Evolutionary conservation across 2,888 invertebrate species (phyloP).

Genomic region (Athrips mouffetella): DNA sequence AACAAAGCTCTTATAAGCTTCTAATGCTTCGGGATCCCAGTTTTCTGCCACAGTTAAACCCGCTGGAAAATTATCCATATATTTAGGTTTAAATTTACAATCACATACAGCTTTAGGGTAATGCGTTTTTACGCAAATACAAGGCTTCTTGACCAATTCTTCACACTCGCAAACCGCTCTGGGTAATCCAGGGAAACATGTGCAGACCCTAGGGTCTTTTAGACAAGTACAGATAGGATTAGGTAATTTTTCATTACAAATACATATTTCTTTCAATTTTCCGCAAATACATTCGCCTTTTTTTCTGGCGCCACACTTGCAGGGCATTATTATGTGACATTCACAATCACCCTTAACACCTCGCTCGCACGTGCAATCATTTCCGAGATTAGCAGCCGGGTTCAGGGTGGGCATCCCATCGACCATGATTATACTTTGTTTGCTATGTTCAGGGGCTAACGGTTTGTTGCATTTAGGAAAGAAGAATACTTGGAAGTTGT

Average conservation of each 20-base stretch:
- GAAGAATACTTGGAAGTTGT: conserved; percentile 67
- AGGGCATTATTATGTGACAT: conserved; percentile 52
- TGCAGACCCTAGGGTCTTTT: conserved; percentile 43
- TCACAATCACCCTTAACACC: conserved; percentile 50
- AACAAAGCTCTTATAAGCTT: neutral
- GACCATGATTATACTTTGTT: conserved; percentile 50
- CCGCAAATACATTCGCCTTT: conserved; percentile 50
- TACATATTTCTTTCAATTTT: conserved; percentile 46
- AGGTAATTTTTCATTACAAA: conserved; percentile 47
- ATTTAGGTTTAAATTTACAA: conserved; percentile 47
- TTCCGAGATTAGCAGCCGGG: conserved; percentile 29
- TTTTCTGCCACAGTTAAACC: neutral
- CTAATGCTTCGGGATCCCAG: neutral
- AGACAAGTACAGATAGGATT: conserved; percentile 46
- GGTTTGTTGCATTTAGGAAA: conserved; percentile 63
- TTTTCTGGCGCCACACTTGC: conserved; percentile 55
- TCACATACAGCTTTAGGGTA: conserved; percentile 53
- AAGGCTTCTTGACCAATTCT: conserved; percentile 49
- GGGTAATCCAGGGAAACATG: conserved; percentile 48
- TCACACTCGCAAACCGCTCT: conserved; percentile 50
- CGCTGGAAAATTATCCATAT: conserved; percentile 2
- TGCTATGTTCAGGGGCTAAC: conserved; percentile 38
- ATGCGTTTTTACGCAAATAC: conserved; percentile 49
- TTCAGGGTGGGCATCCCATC: conserved; percentile 63
- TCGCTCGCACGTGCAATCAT: conserved; percentile 45